Evolutionary conservation across 1,140 invertebrate genomes (phyloP).

Genomic region (Drosophila melanica): DNA sequence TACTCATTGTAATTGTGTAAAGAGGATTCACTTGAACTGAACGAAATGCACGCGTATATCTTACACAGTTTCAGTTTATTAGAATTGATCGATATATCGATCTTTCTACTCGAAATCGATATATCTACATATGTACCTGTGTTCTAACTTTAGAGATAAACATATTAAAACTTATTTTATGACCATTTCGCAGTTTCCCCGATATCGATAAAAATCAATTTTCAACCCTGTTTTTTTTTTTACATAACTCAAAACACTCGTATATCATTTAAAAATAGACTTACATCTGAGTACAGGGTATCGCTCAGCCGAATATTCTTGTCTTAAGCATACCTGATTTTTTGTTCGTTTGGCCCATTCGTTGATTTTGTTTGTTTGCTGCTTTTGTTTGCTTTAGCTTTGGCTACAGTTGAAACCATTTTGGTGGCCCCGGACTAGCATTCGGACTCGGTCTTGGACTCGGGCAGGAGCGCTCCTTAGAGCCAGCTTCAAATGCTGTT

Average conservation of each 20-base stretch:
- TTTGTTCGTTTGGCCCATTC: slow-evolving; percentile 29
- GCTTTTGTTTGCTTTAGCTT: slow-evolving; percentile 63
- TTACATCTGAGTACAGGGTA: neutral
- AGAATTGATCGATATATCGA: too few relatives aligned
- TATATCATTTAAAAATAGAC: neutral
- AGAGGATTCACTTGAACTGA: too few relatives aligned
- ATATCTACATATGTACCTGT: too few relatives aligned
- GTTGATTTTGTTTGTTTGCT: slow-evolving; percentile 50
- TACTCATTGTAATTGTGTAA: neutral
- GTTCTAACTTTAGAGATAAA: too few relatives aligned
- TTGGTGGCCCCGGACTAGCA: slow-evolving; percentile 60
- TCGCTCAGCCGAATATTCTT: neutral
- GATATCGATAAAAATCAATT: neutral
- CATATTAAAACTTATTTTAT: too few relatives aligned
- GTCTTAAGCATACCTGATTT: slow-evolving; percentile 2
- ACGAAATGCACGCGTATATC: too few relatives aligned
- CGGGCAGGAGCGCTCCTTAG: slow-evolving; percentile 36
- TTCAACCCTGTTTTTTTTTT: neutral
- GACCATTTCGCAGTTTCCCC: too few relatives aligned
- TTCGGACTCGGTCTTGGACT: slow-evolving; percentile 23
- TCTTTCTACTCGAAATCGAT: too few relatives aligned
- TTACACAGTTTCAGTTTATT: too few relatives aligned
- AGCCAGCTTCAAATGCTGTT: slow-evolving; percentile 72
- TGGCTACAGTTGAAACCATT: slow-evolving; percentile 63
- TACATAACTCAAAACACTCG: too few relatives aligned